These are phyloP conservation scores for Calephelis nemesis DNA, from an alignment of 1,140 invertebrate species.

Conservation along the genomic window DNA sequence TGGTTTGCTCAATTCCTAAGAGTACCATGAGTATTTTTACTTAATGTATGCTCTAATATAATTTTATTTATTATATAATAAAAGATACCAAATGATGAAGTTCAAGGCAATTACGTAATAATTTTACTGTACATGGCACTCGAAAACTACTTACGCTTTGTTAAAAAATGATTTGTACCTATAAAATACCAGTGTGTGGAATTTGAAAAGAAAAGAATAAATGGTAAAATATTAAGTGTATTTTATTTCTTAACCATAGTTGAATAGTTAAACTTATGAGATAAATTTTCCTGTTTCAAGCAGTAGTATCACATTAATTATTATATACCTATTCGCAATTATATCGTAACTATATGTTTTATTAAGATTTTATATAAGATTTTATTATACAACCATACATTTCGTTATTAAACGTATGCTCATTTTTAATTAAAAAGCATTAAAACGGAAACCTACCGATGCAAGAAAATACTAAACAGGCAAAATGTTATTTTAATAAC, in stretches of 20 bases:
- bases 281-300: not conserved
- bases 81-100: not conserved
- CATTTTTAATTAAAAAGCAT: too few species aligned
- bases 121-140: slow-evolving; percentile 8
- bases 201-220: slow-evolving; percentile 5
- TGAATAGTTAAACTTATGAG: not conserved
- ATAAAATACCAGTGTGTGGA: slow-evolving; percentile 7
- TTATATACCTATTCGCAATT: too few species aligned
- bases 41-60: not conserved
- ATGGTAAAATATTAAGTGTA: slow-evolving; percentile 7
- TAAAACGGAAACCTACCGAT: too few species aligned
- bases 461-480: too few species aligned
- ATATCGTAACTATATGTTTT: too few species aligned
- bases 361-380: too few species aligned
- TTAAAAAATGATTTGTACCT: slow-evolving; percentile 14
- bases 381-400: too few species aligned
- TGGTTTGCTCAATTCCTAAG: slow-evolving; percentile 14
- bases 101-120: not conserved
- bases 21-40: not conserved
- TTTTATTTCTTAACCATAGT: slow-evolving; percentile 1
- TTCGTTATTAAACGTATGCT: too few species aligned
- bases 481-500: too few species aligned
- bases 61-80: not conserved
- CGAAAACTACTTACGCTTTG: not conserved
- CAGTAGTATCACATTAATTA: too few species aligned